Base-by-base conservation (phyloP, 2,797 vertebrate genomes). In the Saguinus oedipus region DNA sequence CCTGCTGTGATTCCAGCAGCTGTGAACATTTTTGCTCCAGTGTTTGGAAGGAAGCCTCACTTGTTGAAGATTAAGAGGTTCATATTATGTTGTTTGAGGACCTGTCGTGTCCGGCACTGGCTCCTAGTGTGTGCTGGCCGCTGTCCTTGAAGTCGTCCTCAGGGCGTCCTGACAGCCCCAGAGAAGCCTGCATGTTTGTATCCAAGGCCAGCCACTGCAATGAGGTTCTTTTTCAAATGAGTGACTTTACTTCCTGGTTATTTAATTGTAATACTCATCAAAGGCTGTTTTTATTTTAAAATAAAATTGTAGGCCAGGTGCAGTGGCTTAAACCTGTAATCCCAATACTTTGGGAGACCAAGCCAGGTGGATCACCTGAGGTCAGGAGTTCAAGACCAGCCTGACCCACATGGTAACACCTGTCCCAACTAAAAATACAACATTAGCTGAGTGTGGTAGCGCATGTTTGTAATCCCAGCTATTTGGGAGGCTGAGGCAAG, bases 271-370 rank as follows among this genome's bases (percentile, higher is more conserved):
- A 30, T 46, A 13, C 50, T 90, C 76, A 11, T 74, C 84, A 95
- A 55, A 80, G 3, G 30, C 57, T 70, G 5, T 72, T 95, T 55
- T 93, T 75, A 80, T 42, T 79, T 92, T 80, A 48, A 61, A 93
- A 44, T 39, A 68, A 68, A 68, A n/a, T 68, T 68, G 15, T n/a
- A 70, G 9, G 4, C 68, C 68, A 36, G 68, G 68, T n/a, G 20
- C 19, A 22, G n/a, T 22, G 19, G 68, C 68, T 20, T 70, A 36
- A 20, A 19, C 68, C 33, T 70, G 68, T 68, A 68, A 68, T 68
- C 61, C 33, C 30, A 68, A 17, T 6, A 68, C 61, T 64, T n/a
- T 68, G 61, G 61, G 61, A 68, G 33, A 33, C 61, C 61, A 8
- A n/a, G 61, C 7, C 4, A 7, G 30, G 33, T 68, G 30, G 61